These are phyloP conservation scores for Dryobotodes eremita DNA, from an alignment of 2,888 invertebrate species.

Conservation along the genomic window DNA sequence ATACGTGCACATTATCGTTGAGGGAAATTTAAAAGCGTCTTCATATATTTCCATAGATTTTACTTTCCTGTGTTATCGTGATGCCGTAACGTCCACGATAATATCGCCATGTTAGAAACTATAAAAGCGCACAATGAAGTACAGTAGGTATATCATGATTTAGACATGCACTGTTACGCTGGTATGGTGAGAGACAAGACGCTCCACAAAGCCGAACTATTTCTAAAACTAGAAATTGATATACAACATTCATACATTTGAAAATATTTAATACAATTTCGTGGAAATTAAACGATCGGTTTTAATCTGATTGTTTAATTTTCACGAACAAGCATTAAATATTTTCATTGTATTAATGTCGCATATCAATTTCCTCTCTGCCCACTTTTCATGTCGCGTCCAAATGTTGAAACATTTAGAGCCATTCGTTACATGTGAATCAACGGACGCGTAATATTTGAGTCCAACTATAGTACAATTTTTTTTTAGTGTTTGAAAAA, in stretches of 20 bases:
- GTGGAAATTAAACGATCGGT: not conserved
- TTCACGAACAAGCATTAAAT: slow-evolving; percentile 25
- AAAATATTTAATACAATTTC: not conserved
- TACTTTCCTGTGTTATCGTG: no score
- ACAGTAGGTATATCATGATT: not conserved
- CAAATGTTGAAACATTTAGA: slow-evolving; percentile 57
- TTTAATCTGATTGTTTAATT: slow-evolving; percentile 11
- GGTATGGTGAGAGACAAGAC: not conserved
- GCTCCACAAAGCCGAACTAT: not conserved
- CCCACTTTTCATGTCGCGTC: slow-evolving; percentile 45
- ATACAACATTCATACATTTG: not conserved
- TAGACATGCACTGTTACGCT: not conserved
- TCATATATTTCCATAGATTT: no score
- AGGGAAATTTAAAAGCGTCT: no score
- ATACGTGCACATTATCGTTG: no score
- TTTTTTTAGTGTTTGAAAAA: slow-evolving; percentile 21
- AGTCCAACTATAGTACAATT: slow-evolving; percentile 1
- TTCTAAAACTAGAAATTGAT: not conserved
- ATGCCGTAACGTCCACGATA: no score
- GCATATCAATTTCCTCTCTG: slow-evolving; percentile 41
- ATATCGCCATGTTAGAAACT: no score
- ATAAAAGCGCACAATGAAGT: not conserved
- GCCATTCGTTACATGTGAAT: slow-evolving; percentile 39
- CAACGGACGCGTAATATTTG: slow-evolving; percentile 41
- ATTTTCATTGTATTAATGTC: slow-evolving; percentile 49